Conservation (phyloP, 2,888 invertebrate genomes). For the Diogma glabrata region DNA sequence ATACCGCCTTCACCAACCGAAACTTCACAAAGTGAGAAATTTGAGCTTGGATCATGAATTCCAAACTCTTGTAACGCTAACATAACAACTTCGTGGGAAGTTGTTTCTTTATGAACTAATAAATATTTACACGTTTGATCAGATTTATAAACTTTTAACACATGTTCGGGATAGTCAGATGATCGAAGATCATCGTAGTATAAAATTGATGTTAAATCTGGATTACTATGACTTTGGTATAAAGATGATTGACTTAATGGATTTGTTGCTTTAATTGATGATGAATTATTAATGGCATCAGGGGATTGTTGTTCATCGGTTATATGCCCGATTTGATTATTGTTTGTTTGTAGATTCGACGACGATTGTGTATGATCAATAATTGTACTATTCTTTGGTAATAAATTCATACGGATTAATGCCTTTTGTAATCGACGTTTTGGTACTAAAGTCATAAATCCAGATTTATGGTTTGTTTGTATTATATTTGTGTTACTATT, state of each 20-base stretch:
- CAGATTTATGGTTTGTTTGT: conserved; percentile 44
- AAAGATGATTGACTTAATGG: conserved; percentile 41
- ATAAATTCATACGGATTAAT: conserved; percentile 78
- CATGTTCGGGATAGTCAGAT: conserved; percentile 89
- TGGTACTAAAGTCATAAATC: conserved; percentile 83
- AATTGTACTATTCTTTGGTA: conserved; percentile 68
- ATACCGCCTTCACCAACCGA: conserved; percentile 92
- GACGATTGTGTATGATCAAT: conserved; percentile 9
- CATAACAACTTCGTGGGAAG: conserved; percentile 90
- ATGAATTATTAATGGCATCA: background rate
- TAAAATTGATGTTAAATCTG: conserved; percentile 62
- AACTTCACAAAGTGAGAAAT: conserved; percentile 91
- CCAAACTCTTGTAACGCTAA: conserved; percentile 92
- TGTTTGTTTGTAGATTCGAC: no score
- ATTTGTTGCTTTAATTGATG: conserved; percentile 41
- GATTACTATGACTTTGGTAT: conserved; percentile 81
- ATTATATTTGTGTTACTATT: background rate
- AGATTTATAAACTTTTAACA: conserved; percentile 87
- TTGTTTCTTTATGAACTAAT: conserved; percentile 86
- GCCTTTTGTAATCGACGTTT: conserved; percentile 75
- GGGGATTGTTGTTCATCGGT: no score
- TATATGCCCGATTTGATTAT: no score
- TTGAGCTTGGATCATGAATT: conserved; percentile 86
- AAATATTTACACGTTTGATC: conserved; percentile 98
- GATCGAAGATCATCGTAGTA: conserved; percentile 71